Conservation (phyloP, 2,888 invertebrate species). For the Cotesia congregata region DNA sequence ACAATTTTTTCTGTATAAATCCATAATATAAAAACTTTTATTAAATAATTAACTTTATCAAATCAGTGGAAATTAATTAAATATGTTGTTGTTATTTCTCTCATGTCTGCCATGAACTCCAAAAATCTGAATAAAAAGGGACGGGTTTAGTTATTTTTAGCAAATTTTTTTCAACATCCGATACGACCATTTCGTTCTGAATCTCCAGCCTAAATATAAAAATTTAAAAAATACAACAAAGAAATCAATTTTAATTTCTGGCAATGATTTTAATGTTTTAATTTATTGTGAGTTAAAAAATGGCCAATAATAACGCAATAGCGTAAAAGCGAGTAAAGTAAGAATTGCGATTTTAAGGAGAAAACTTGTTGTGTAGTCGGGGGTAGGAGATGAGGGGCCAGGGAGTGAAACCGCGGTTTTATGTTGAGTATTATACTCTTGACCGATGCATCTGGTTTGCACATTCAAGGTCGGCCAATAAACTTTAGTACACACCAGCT, state of each 20-base stretch:
- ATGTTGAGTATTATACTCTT: conserved; percentile 37
- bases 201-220: background rate
- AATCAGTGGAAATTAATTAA: no score
- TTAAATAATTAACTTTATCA: no score
- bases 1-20: background rate
- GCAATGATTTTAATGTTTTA: background rate
- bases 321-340: background rate
- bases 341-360: background rate
- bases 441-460: conserved; percentile 59
- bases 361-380: background rate
- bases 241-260: background rate
- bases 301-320: background rate
- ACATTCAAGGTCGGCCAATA: conserved; percentile 68
- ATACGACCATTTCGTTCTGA: background rate
- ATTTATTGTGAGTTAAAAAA: background rate
- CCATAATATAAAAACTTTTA: no score
- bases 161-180: background rate
- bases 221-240: background rate
- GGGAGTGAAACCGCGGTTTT: conserved; percentile 11
- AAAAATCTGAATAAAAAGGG: background rate
- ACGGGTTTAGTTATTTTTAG: background rate
- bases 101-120: no score
- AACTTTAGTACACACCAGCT: conserved; percentile 51
- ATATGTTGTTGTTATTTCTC: no score
- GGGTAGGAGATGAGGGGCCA: background rate